A percentile compares a stretch with the other conserved stretches of the same genome.
phyloP scores from a whole-genome alignment of 2,797 vertebrate species.

The Sebastes reedi region DNA sequence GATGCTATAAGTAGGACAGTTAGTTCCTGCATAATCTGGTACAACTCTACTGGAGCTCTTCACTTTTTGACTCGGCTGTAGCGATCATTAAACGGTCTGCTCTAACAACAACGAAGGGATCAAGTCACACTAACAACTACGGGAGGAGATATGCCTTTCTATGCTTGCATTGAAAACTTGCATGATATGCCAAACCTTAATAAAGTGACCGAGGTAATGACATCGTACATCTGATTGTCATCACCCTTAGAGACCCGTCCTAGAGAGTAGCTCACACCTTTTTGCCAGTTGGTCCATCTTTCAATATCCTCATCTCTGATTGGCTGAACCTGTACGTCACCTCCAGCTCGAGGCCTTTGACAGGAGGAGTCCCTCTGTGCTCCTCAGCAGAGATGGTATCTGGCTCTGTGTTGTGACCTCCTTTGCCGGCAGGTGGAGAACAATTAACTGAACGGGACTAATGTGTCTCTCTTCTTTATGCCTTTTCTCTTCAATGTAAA shows the following conservation, averaged over 20 bases:
- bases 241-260: conserved; percentile 83
- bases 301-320: conserved; percentile 50
- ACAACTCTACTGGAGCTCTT: conserved; percentile 67
- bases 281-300: conserved; percentile 68
- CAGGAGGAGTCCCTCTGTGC: conserved; percentile 51
- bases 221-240: conserved; percentile 89
- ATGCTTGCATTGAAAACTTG: conserved; percentile 86
- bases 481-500: conserved; percentile 88
- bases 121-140: conserved; percentile 65
- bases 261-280: conserved; percentile 58
- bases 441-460: conserved; percentile 55
- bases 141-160: conserved; percentile 85
- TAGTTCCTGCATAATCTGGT: conserved; percentile 89
- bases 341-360: conserved; percentile 52
- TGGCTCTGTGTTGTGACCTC: conserved; percentile 53
- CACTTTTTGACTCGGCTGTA: conserved; percentile 57
- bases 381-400: conserved; percentile 54
- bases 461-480: conserved; percentile 83
- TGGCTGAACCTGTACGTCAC: conserved; percentile 61
- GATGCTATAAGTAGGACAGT: conserved; percentile 80
- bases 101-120: conserved; percentile 53
- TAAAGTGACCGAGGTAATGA: conserved; percentile 93
- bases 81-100: conserved; percentile 44
- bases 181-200: conserved; percentile 90
- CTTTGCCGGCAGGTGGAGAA: conserved; percentile 70